A percentile compares a stretch with the other conserved stretches of the same genome.
phyloP scores from a whole-genome alignment of 2,113 vertebrate species.

The Brevimyrus niger region DNA sequence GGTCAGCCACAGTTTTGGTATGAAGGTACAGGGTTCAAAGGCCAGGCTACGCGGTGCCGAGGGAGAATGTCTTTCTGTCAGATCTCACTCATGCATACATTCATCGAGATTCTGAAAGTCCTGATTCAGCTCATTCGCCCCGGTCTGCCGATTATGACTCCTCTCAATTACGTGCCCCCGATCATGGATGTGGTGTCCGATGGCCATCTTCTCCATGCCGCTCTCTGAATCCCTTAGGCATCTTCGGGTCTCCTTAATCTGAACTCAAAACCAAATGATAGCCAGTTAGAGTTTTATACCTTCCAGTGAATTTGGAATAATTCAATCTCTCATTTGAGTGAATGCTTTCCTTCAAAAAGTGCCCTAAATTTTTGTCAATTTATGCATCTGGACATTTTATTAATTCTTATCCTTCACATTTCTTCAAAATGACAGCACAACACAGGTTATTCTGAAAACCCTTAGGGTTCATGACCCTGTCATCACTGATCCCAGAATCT shows the following conservation, averaged over 20 bases:
- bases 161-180: conserved; percentile 78
- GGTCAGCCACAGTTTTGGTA: conserved; percentile 7
- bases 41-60: not conserved
- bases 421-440: not conserved
- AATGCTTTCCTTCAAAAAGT: not conserved
- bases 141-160: conserved; percentile 77
- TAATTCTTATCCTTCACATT: not conserved
- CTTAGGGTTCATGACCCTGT: not conserved
- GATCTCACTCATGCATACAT: conserved; percentile 54
- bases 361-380: not conserved
- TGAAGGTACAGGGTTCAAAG: not conserved
- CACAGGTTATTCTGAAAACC: not conserved
- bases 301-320: not conserved
- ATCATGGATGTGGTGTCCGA: conserved; percentile 87
- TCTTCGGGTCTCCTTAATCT: conserved; percentile 82
- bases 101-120: conserved; percentile 93
- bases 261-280: not conserved
- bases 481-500: not conserved
- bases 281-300: not conserved
- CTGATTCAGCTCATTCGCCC: conserved; percentile 81
- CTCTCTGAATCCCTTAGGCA: conserved; percentile 84
- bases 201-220: conserved; percentile 79
- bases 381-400: not conserved
- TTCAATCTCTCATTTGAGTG: not conserved
- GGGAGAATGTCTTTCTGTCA: not conserved